Conservation (phyloP, 2,888 invertebrate genomes). For the Ischnus inquisitorius region DNA sequence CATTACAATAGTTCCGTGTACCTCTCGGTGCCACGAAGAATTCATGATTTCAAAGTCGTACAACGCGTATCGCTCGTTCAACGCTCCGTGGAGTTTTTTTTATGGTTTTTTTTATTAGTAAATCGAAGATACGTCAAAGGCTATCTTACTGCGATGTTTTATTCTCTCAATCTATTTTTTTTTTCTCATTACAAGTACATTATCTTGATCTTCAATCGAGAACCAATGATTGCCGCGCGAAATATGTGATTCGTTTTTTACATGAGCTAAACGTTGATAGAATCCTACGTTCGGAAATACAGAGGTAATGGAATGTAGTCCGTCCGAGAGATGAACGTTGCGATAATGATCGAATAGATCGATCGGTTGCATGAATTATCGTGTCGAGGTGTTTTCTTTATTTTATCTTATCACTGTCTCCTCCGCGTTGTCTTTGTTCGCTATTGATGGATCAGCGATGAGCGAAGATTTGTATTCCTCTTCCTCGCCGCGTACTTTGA, state of each 20-base stretch:
- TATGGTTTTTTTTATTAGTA: not conserved
- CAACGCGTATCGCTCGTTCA: not conserved
- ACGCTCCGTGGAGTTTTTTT: not conserved
- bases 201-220: not conserved
- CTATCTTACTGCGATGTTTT: not conserved
- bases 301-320: not conserved
- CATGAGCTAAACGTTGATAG: not conserved
- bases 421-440: too few species aligned
- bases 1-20: slow-evolving; percentile 1
- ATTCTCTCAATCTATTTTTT: not conserved
- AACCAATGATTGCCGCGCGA: not conserved
- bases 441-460: not conserved
- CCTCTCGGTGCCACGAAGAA: slow-evolving; percentile 18
- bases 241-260: not conserved
- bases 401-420: not conserved
- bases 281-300: not conserved
- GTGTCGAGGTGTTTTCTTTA: not conserved
- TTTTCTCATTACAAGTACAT: not conserved
- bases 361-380: not conserved
- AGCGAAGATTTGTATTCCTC: not conserved
- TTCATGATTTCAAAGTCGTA: not conserved
- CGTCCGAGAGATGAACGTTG: not conserved
- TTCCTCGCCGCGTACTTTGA: not conserved
- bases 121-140: not conserved
- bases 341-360: not conserved